Evolutionary conservation across 1,140 invertebrate genomes (phyloP).

Genomic region (Nomia melanderi): DNA sequence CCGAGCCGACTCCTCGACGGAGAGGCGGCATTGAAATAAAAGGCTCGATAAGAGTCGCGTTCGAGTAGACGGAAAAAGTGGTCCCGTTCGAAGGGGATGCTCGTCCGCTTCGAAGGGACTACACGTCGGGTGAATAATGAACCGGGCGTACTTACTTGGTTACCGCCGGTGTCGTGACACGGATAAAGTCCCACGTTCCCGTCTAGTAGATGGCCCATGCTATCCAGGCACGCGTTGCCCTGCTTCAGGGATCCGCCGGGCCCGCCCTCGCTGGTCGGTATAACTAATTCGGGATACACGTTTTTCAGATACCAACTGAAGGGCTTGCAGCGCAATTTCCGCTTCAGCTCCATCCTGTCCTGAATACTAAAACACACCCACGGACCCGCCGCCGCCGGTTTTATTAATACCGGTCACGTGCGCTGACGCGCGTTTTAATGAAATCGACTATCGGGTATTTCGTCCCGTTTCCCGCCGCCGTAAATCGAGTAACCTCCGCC

Average conservation of each 20-base stretch:
- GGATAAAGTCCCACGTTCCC: slow-evolving; percentile 94
- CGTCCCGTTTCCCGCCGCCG: slow-evolving; percentile 9
- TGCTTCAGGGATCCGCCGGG: slow-evolving; percentile 87
- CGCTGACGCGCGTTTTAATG: slow-evolving; percentile 49
- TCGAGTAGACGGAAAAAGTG: too few relatives aligned
- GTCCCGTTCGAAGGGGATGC: too few relatives aligned
- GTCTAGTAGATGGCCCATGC: slow-evolving; percentile 93
- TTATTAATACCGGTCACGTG: slow-evolving; percentile 47
- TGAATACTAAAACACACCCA: slow-evolving; percentile 89
- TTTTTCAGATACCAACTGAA: slow-evolving; percentile 99
- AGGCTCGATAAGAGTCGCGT: too few relatives aligned
- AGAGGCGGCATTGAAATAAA: too few relatives aligned
- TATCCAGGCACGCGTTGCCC: slow-evolving; percentile 93
- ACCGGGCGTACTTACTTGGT: slow-evolving; percentile 85
- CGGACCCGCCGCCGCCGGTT: slow-evolving; percentile 13
- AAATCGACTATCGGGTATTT: slow-evolving; percentile 51
- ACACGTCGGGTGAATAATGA: neutral
- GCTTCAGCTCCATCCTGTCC: slow-evolving; percentile 90
- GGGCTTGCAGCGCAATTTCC: slow-evolving; percentile 93
- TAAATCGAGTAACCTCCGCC: slow-evolving; percentile 36
- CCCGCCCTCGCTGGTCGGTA: slow-evolving; percentile 84
- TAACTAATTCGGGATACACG: slow-evolving; percentile 95
- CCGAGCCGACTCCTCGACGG: too few relatives aligned
- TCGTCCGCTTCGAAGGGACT: neutral
- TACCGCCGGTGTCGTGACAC: slow-evolving; percentile 97